Conservation (phyloP, 2,888 invertebrate genomes). For the Pharmacophagus antenor region DNA sequence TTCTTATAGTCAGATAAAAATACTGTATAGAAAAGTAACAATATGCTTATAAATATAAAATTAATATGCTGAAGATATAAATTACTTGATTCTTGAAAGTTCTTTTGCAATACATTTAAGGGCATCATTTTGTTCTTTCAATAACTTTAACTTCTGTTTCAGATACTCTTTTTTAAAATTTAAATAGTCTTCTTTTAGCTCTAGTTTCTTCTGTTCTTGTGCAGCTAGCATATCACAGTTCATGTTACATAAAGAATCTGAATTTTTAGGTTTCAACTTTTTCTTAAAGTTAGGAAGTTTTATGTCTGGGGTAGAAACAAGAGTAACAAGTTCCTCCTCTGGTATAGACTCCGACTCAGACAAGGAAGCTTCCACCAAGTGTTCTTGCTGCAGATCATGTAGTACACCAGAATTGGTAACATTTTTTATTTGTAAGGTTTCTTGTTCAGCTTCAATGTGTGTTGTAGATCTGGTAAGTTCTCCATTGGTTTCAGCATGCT, state of each 20-base stretch:
- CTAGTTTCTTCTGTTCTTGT: conserved; percentile 61
- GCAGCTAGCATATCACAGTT: conserved; percentile 63
- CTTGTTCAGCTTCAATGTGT: conserved; percentile 55
- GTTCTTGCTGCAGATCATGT: conserved; percentile 45
- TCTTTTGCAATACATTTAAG: conserved; percentile 65
- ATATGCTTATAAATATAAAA: too few relatives aligned
- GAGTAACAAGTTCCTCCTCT: conserved; percentile 51
- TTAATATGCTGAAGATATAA: too few relatives aligned
- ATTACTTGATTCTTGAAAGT: conserved; percentile 38
- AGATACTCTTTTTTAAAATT: conserved; percentile 71
- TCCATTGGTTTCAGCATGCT: conserved; percentile 48
- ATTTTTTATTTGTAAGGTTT: conserved; percentile 57
- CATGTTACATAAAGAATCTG: conserved; percentile 50
- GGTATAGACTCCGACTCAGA: conserved; percentile 57
- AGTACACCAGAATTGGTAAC: conserved; percentile 53
- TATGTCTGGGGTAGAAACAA: conserved; percentile 38
- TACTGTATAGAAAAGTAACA: too few relatives aligned
- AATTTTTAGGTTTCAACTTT: conserved; percentile 45
- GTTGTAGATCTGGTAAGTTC: conserved; percentile 47
- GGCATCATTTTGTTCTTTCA: conserved; percentile 71
- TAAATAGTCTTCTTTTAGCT: conserved; percentile 67
- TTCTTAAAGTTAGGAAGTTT: conserved; percentile 43
- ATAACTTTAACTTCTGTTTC: conserved; percentile 59
- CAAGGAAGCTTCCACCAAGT: conserved; percentile 45
- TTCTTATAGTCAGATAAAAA: too few relatives aligned